These are phyloP conservation scores for Peromyscus californicus DNA, from an alignment of 2,113 vertebrate genomes.

Conservation along the genomic window DNA sequence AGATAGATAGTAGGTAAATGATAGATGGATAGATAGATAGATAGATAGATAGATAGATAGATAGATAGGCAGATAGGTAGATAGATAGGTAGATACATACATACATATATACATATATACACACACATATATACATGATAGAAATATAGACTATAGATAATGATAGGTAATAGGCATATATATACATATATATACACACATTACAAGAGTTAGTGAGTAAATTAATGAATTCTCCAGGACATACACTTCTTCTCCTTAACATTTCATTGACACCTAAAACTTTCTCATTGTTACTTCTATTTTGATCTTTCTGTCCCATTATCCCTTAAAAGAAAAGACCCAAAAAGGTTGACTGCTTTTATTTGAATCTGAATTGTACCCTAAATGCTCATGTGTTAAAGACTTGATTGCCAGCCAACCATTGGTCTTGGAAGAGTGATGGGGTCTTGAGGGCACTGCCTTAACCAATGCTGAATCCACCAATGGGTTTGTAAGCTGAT, in stretches of 20 bases:
- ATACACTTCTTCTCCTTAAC: background rate
- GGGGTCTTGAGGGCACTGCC: background rate
- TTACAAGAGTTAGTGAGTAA: background rate
- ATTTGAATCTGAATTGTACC: background rate
- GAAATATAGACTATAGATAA: too few species aligned
- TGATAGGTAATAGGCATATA: too few species aligned
- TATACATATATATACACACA: background rate
- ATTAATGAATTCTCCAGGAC: background rate
- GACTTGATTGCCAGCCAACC: background rate
- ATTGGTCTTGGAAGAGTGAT: background rate
- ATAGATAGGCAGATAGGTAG: too few species aligned
- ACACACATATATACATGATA: too few species aligned
- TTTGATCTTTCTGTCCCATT: background rate
- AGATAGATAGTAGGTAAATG: background rate
- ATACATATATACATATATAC: too few species aligned
- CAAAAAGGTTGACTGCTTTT: background rate
- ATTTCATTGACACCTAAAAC: background rate
- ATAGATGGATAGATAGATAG: background rate
- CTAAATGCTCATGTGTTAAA: background rate
- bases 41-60: background rate
- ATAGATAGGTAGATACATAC: background rate
- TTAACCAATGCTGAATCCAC: too few species aligned
- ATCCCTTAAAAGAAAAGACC: background rate
- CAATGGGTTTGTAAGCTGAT: background rate
- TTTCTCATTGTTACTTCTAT: background rate